Evolutionary conservation across 2,888 invertebrate species (phyloP), one percentile per base, ranked within the genome.

Genomic region (Polia nebulosa): DNA sequence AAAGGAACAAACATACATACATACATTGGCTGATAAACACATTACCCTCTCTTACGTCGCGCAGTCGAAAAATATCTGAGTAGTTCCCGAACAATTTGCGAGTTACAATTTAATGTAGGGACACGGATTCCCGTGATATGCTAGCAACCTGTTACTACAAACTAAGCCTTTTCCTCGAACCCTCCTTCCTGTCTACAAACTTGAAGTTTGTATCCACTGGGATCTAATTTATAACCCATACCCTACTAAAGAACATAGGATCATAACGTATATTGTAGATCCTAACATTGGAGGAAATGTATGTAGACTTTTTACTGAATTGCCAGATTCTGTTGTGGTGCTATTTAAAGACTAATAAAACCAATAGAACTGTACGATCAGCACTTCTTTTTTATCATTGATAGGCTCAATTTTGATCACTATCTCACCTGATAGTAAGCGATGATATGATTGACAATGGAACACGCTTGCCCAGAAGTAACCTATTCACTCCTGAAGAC

Each of bases 181-280:
- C 76, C 57, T 67, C 34, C 49, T 61, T 75, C 39, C 41, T 47
- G 70, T 76, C 70, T 57, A 29, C 57, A 55, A 76, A 59, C 36
- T 67, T 57, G 34, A 68, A 61, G 76, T 61, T 65, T 56, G 64
- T 53, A 72, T 80, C 51, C 44, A 57, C 51, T 51, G 65, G 52
- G 51, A 60, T 39, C 34, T n/a, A 63, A 72, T 78, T 81, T 81
- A 78, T 56, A 72, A 60, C 76, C 59, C 22, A 45, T 8, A 72
- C 67, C 81, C 68, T 77, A 77, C 68, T 81, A 78, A 80, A 76
- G 64, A 63, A 78, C 56, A 57, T 20, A 45, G 32, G 7, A 56
- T 55, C 32, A 65, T 60, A 53, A 58, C 20, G 22, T 71, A 39
- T 60, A 64, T 52, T 41, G 52, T 53, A 8, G 32, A 20, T 20